Evolutionary conservation across 2,797 vertebrate species (phyloP).

Genomic region (Etheostoma perlongum): DNA sequence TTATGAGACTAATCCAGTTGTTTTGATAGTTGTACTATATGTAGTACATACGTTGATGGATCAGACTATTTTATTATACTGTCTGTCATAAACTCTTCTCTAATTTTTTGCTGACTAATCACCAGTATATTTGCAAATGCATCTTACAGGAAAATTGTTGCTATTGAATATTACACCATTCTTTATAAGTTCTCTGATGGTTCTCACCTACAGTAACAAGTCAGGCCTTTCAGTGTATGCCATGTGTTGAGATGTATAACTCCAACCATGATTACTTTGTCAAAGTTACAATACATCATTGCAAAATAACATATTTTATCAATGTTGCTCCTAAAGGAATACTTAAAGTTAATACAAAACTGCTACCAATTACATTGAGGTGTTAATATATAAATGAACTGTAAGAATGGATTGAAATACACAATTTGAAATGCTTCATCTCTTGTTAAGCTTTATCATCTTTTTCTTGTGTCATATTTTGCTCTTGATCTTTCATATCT

Average conservation of each 20-base stretch:
- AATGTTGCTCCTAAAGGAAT: constrained; percentile 7
- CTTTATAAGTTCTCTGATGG: constrained; percentile 1
- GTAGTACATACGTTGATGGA: constrained; percentile 1
- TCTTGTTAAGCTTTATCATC: background rate
- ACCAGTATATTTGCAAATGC: constrained; percentile 21
- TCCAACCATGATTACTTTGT: background rate
- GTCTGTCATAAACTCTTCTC: background rate
- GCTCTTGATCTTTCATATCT: background rate
- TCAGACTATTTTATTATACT: constrained; percentile 9
- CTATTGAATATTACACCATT: background rate
- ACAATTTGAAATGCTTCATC: background rate
- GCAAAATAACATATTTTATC: constrained; percentile 5
- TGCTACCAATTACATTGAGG: background rate
- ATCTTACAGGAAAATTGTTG: background rate
- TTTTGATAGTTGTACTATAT: constrained; percentile 22
- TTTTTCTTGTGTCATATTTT: constrained; percentile 7
- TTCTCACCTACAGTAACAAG: background rate
- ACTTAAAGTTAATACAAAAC: constrained; percentile 1
- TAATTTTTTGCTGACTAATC: constrained; percentile 72
- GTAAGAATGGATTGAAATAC: background rate
- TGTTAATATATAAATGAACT: background rate
- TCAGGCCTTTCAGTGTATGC: background rate
- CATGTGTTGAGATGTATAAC: background rate
- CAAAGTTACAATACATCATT: constrained; percentile 1
- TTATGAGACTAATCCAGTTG: constrained; percentile 13